Conservation (phyloP, 2,113 vertebrate genomes). For the Brachypodius melanocephalos region DNA sequence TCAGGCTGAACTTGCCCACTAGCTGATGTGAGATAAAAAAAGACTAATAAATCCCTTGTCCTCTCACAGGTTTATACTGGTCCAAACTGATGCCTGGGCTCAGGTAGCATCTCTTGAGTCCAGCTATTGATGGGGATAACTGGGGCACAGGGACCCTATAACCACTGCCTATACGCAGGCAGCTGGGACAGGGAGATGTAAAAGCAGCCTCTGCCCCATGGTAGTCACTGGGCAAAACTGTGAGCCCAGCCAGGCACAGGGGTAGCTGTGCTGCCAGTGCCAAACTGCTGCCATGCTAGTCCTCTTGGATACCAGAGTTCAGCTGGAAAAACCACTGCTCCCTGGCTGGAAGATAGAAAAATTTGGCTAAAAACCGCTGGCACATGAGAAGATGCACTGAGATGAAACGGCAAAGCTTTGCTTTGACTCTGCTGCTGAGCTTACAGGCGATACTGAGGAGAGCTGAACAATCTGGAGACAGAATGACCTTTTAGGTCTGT, state of each 20-base stretch:
- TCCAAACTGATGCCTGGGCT: not conserved
- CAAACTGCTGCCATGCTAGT: not conserved
- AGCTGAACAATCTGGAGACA: not conserved
- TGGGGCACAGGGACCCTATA: accelerated
- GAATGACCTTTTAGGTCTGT: not conserved
- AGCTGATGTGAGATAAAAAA: not conserved
- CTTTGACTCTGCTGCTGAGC: not conserved
- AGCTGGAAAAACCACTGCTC: not conserved
- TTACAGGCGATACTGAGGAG: not conserved
- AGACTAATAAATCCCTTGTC: not conserved
- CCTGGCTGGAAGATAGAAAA: not conserved
- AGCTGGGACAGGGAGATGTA: not conserved
- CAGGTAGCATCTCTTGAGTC: not conserved
- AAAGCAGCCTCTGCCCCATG: not conserved
- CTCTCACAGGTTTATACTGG: not conserved
- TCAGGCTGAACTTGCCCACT: not conserved
- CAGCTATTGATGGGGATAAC: not conserved
- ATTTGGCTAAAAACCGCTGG: not conserved
- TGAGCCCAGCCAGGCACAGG: not conserved
- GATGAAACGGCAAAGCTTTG: not conserved
- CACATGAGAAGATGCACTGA: not conserved
- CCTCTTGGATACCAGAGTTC: not conserved
- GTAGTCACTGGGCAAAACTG: not conserved
- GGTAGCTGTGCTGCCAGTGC: not conserved
- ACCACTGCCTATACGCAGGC: not conserved